phyloP scores from a whole-genome alignment of 2,888 invertebrate genomes.

The Odontothrips loti region DNA sequence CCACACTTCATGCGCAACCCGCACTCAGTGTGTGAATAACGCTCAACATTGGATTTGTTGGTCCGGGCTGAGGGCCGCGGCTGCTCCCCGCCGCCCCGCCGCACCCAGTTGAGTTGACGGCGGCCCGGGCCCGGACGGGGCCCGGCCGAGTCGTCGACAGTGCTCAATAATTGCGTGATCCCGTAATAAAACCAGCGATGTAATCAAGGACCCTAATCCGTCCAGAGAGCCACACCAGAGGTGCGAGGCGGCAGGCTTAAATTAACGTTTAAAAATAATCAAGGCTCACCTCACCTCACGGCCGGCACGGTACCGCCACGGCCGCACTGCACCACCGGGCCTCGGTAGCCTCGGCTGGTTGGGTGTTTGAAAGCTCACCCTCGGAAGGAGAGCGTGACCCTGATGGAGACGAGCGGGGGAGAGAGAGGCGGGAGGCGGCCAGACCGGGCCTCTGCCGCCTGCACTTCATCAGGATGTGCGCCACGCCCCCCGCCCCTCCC shows the following conservation, averaged over 20 bases:
- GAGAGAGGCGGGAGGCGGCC: background rate
- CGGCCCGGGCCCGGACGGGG: background rate
- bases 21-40: background rate
- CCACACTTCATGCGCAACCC: background rate
- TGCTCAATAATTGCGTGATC: too few species aligned
- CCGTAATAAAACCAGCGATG: too few species aligned
- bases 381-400: background rate
- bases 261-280: too few species aligned
- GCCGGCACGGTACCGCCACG: background rate
- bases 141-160: too few species aligned
- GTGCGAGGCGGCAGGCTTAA: too few species aligned
- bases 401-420: background rate
- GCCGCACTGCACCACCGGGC: background rate
- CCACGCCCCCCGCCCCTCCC: background rate
- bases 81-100: background rate
- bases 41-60: conserved; percentile 8
- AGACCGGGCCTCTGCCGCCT: background rate
- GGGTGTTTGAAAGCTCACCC: too few species aligned
- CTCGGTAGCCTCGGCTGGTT: too few species aligned
- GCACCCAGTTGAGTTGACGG: background rate
- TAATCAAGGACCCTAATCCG: too few species aligned
- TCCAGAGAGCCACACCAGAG: too few species aligned
- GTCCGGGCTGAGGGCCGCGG: background rate
- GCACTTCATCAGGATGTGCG: background rate
- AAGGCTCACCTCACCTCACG: too few species aligned